Percentiles rank a stretch among this genome's conserved stretches.
These are phyloP conservation scores for Drosophila cognata DNA, from an alignment of 2,888 invertebrate genomes.

Conservation along the genomic window DNA sequence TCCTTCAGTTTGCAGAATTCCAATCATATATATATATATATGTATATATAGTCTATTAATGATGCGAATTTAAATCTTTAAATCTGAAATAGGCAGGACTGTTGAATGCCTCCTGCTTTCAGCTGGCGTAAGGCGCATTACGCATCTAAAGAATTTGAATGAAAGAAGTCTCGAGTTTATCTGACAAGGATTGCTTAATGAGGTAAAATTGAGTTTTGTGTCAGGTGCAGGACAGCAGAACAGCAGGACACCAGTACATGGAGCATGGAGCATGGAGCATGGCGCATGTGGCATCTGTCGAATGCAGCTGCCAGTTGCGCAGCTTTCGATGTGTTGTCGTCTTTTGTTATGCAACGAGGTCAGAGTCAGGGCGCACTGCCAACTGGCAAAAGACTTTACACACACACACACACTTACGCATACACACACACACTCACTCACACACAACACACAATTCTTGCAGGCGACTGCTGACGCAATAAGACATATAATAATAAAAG, in stretches of 20 bases:
- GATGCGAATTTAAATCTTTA: not conserved
- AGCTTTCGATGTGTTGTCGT: conserved; percentile 1
- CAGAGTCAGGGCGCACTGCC: conserved; percentile 65
- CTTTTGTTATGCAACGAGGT: conserved; percentile 73
- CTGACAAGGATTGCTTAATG: conserved; percentile 5
- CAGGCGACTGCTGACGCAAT: conserved; percentile 63
- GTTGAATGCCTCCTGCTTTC: not conserved
- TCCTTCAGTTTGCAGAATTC: not conserved
- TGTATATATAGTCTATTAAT: not conserved
- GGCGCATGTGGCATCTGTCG: conserved; percentile 16
- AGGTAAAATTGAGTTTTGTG: conserved; percentile 12
- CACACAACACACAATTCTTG: conserved; percentile 7
- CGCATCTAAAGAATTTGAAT: not conserved
- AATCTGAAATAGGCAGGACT: too few relatives aligned
- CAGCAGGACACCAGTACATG: not conserved
- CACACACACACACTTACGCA: too few relatives aligned
- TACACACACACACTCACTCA: not conserved
- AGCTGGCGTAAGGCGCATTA: not conserved
- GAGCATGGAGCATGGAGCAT: not conserved
- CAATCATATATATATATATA: not conserved
- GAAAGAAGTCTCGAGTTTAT: not conserved
- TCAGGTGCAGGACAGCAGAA: not conserved
- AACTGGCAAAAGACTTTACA: conserved; percentile 34
- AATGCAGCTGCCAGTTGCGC: conserved; percentile 28
- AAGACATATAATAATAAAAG: conserved; percentile 69